These are phyloP conservation scores for Pocota personata DNA, from an alignment of 2,888 invertebrate genomes.

Conservation along the genomic window DNA sequence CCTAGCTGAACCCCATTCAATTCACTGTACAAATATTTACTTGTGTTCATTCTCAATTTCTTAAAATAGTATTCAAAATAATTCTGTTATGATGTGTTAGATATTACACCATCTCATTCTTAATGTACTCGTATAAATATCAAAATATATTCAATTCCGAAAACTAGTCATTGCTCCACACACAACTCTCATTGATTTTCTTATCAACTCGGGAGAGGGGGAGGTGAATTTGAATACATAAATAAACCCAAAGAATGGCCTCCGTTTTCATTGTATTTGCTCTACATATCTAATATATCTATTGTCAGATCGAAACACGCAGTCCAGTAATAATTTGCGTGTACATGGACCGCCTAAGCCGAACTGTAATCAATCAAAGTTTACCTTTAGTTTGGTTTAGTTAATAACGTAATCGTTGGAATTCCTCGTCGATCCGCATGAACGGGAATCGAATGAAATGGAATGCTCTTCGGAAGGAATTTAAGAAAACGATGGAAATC, in stretches of 20 bases:
- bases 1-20: not conserved
- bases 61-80: not conserved
- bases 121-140: too few species aligned
- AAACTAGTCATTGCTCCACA: not conserved
- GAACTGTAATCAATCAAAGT: conserved; percentile 20
- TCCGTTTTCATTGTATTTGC: not conserved
- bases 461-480: not conserved
- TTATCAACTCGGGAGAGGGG: not conserved
- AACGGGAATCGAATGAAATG: not conserved
- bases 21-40: not conserved
- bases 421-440: not conserved
- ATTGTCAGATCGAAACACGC: conserved; percentile 25
- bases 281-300: not conserved
- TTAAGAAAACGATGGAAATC: not conserved
- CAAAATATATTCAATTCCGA: not conserved
- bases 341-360: not conserved
- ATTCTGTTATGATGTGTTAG: not conserved
- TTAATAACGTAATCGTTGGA: not conserved
- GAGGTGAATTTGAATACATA: not conserved
- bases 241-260: not conserved
- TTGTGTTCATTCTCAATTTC: not conserved
- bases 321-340: conserved; percentile 9
- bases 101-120: too few species aligned
- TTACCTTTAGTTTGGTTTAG: not conserved
- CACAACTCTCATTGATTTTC: not conserved